These are phyloP conservation scores for Alcedo quadribrachys DNA, from an alignment of 2,797 vertebrate genomes.

Conservation along the genomic window DNA sequence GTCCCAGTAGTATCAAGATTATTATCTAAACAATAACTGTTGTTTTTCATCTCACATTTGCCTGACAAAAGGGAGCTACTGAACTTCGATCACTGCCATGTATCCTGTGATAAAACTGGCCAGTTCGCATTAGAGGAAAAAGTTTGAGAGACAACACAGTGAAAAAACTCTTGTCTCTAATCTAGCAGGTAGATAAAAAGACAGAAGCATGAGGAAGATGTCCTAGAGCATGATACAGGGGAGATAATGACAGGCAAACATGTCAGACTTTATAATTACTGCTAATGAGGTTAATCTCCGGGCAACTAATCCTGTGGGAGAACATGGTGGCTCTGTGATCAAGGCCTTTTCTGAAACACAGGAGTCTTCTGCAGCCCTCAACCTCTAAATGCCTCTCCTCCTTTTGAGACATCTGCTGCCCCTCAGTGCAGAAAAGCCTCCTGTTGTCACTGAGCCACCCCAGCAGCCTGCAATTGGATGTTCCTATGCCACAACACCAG, in stretches of 20 bases:
- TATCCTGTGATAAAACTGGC: neutral
- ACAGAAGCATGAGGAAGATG: neutral
- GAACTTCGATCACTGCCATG: neutral
- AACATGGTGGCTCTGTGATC: neutral
- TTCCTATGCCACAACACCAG: neutral
- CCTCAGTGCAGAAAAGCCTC: neutral
- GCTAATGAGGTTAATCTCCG: slow-evolving; percentile 49
- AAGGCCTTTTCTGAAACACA: neutral
- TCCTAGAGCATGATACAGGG: neutral
- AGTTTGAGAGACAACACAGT: neutral
- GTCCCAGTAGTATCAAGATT: neutral
- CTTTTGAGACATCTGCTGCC: neutral
- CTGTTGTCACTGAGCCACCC: neutral
- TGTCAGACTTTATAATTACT: slow-evolving; percentile 48
- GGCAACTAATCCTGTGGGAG: slow-evolving; percentile 18
- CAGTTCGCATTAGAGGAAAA: neutral
- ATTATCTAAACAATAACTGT: neutral
- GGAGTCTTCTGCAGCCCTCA: neutral
- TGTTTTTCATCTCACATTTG: slow-evolving; percentile 10
- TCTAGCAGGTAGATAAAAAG: slow-evolving; percentile 12
- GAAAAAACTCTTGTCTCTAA: neutral
- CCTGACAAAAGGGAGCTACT: neutral
- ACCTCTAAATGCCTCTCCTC: neutral
- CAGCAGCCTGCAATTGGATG: neutral
- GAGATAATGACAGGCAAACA: slow-evolving; percentile 25